Evolutionary conservation across 2,888 invertebrate species (phyloP), one percentile per base, ranked within the genome.

Genomic region (Pseudococcus jackbeardsleyi): DNA sequence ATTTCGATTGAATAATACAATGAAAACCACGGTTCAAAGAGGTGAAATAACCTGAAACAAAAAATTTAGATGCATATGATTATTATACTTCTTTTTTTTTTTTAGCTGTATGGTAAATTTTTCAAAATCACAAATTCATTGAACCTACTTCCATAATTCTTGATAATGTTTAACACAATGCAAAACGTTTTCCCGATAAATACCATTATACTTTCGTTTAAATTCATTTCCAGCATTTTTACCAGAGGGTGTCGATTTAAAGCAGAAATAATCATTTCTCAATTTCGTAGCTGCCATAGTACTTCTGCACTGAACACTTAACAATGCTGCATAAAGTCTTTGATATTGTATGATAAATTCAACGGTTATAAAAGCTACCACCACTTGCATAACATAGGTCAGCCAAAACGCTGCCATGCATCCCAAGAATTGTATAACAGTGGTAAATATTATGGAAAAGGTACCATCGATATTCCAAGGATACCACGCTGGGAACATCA

Each of bases 131-230:
- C 39, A 48, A 84, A 84, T n/a, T 12, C 1, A 84, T 42, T 42
- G 42, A 9, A 39, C 64, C 33, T 39, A 64, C 85, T 5, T 85
- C 64, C 54, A 54, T 19, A 85, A 42, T 17, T 59, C 11, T 22
- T 85, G 85, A 12, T 85, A 19, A 68, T 85, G 85, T 46, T 64
- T 59, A 59, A 64, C 42, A 42, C 59, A 85, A 12, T 85, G 85
- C 22, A 50, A 9, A 19, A 85, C 7, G 19, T 72, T 72, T 72
- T 26, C 33, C 2, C 72, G 72, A 33, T 72, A 72, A 6, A 17
- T 15, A 33, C 17, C 8, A 33, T 72, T 72, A 33, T 72, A 72
- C 0, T 1, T 72, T 26, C 15, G 12, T 39, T 5, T 33, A 33
- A 72, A 72, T 68, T 26, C 68, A 12, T 68, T 26, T 26, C 68